Evolutionary conservation across 2,113 vertebrate genomes (phyloP).

Genomic region (Cynocephalus volans): DNA sequence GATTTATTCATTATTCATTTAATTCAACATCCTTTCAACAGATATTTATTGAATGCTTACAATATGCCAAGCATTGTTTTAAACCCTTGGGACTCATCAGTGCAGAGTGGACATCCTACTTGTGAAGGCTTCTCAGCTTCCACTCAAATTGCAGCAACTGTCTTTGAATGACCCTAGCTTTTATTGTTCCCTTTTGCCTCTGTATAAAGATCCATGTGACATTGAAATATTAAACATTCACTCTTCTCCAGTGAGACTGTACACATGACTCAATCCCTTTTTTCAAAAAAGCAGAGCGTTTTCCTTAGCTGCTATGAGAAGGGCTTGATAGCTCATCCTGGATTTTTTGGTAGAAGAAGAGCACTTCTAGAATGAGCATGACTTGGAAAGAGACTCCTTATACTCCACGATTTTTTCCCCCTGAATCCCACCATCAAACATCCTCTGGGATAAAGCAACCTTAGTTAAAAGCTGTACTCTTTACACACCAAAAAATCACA

Average conservation of each 20-base stretch:
- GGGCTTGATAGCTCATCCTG: neutral
- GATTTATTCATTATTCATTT: neutral
- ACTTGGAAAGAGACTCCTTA: neutral
- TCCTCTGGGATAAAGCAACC: neutral
- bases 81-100: neutral
- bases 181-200: neutral
- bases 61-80: neutral
- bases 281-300: neutral
- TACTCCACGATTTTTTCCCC: neutral
- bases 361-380: neutral
- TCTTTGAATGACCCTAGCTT: neutral
- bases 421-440: neutral
- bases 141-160: neutral
- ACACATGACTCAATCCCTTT: neutral
- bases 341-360: neutral
- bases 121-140: neutral
- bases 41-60: neutral
- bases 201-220: neutral
- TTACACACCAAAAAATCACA: too few relatives aligned
- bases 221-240: neutral
- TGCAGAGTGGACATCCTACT: neutral
- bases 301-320: neutral
- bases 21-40: neutral
- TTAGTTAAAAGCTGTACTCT: constrained; percentile 5
- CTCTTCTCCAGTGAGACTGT: neutral